Evolutionary conservation across 2,113 vertebrate genomes (phyloP).

Genomic region (Bostrychus sinensis): DNA sequence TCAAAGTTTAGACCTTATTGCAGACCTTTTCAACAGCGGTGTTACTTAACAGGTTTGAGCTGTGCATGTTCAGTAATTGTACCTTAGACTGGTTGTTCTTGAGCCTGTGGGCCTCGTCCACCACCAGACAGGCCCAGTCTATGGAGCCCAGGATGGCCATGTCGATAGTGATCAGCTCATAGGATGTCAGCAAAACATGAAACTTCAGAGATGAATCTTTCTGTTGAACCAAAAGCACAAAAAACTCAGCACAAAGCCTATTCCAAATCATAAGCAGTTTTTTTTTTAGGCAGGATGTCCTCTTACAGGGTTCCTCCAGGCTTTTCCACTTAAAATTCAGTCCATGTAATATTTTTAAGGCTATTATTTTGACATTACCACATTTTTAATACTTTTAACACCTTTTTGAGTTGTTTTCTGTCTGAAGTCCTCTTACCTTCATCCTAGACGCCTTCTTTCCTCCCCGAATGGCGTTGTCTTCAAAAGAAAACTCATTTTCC

Average conservation of each 20-base stretch:
- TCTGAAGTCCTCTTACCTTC: constrained; percentile 92
- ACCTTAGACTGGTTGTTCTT: constrained; percentile 99
- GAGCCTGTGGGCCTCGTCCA: constrained; percentile 96
- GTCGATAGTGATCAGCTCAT: constrained; percentile 97
- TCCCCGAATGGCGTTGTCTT: constrained; percentile 95
- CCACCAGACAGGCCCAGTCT: constrained; percentile 96
- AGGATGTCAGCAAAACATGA: constrained; percentile 94
- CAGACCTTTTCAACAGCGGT: too few species aligned
- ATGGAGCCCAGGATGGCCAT: constrained; percentile 97
- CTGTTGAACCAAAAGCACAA: constrained; percentile 66
- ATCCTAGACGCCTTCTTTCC: constrained; percentile 96
- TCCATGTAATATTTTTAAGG: too few species aligned
- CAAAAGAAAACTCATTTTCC: constrained; percentile 97
- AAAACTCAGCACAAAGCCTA: not conserved
- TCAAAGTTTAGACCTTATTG: too few species aligned
- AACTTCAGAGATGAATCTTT: constrained; percentile 98
- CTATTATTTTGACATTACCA: too few species aligned
- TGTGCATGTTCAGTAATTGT: too few species aligned
- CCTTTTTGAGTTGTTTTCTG: not conserved
- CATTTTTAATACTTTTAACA: too few species aligned
- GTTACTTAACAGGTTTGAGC: too few species aligned
- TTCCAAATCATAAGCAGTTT: too few species aligned
- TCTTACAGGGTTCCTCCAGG: too few species aligned
- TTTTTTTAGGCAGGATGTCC: too few species aligned
- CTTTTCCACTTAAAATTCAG: too few species aligned